phyloP scores from a whole-genome alignment of 1,140 invertebrate genomes.

The Drosophila repleta region DNA sequence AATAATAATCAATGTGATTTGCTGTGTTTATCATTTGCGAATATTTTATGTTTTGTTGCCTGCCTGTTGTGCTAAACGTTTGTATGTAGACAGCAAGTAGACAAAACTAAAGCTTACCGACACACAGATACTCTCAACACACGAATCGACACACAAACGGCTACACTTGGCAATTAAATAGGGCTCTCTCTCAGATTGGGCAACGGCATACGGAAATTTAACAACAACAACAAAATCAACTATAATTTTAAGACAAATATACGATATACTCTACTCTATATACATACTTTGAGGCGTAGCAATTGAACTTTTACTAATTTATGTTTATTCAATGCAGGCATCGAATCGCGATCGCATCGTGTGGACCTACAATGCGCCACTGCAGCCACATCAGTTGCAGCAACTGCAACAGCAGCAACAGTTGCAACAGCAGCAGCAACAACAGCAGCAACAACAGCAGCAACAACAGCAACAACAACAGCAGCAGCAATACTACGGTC shows the following conservation, averaged over 20 bases:
- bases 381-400: constrained; percentile 84
- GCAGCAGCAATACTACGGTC: constrained; percentile 73
- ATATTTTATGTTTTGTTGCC: constrained; percentile 58
- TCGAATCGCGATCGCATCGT: constrained; percentile 88
- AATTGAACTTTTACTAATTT: constrained; percentile 47
- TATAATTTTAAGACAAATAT: constrained; percentile 12
- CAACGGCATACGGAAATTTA: constrained; percentile 43
- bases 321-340: constrained; percentile 53
- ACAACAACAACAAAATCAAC: constrained; percentile 21
- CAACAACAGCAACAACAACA: constrained; percentile 58
- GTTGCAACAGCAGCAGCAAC: constrained; percentile 66
- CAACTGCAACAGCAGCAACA: constrained; percentile 69
- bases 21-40: constrained; percentile 53
- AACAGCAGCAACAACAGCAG: constrained; percentile 75
- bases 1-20: constrained; percentile 45
- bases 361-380: constrained; percentile 95
- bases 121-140: constrained; percentile 24
- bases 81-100: constrained; percentile 63
- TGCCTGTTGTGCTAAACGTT: constrained; percentile 64
- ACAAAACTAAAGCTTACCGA: constrained; percentile 33
- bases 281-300: not conserved
- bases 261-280: constrained; percentile 6
- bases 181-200: constrained; percentile 39
- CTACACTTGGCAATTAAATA: constrained; percentile 53
- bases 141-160: constrained; percentile 29